Evolutionary conservation across 1,140 invertebrate species (phyloP).

Genomic region (Pseudoatta argentina): DNA sequence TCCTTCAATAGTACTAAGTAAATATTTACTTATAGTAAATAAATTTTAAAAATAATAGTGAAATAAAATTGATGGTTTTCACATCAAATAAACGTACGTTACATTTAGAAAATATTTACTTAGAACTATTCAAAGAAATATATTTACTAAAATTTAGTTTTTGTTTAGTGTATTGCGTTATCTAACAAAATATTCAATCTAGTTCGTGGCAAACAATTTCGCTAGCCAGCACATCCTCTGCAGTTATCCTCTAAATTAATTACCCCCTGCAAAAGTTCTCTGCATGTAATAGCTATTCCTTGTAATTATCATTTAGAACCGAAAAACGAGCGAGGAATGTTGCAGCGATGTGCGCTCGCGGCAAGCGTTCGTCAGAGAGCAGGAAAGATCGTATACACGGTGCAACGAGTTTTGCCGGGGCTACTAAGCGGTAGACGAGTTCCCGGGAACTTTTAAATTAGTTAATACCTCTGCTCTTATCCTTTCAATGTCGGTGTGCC

Average conservation of each 20-base stretch:
- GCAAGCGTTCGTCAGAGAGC: constrained; percentile 9
- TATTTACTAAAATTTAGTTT: too few relatives aligned
- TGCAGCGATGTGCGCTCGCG: neutral
- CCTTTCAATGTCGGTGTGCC: constrained; percentile 62
- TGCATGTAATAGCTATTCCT: neutral
- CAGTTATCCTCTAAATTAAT: constrained; percentile 12
- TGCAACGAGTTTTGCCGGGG: constrained; percentile 51
- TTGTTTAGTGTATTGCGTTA: neutral
- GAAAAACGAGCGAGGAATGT: constrained; percentile 41
- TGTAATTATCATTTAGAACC: constrained; percentile 36
- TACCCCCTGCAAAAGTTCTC: constrained; percentile 6
- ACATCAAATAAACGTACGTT: too few relatives aligned
- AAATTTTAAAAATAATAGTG: too few relatives aligned
- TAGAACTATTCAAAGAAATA: too few relatives aligned
- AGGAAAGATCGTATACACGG: constrained; percentile 37
- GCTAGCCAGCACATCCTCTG: neutral
- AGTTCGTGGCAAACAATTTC: neutral
- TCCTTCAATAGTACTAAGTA: too few relatives aligned
- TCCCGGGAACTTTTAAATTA: constrained; percentile 79
- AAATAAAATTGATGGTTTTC: too few relatives aligned
- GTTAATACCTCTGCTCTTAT: constrained; percentile 48
- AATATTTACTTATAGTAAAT: too few relatives aligned
- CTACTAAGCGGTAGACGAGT: constrained; percentile 75
- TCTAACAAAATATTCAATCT: neutral
- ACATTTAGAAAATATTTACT: too few relatives aligned